Base-by-base conservation (phyloP, 1,140 invertebrate species). In the Rhynchophorus ferrugineus region DNA sequence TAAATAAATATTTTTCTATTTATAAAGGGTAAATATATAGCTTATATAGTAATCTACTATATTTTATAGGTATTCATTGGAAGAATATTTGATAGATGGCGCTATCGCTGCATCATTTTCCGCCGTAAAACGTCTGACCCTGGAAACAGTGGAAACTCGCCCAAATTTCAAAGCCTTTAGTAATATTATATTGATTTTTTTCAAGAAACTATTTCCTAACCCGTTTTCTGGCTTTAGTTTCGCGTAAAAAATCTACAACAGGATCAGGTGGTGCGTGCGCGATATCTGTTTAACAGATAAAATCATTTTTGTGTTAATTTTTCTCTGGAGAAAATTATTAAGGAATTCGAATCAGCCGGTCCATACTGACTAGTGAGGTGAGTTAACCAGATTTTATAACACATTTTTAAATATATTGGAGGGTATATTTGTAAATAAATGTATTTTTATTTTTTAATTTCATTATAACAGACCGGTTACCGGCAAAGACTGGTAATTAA, bases 181-280 rank as follows among this genome's bases (percentile, higher is more conserved):
- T 43, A 42, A 45, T 58, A 51, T 51, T 59, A 55, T 59, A 59
- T 59, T 56, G 57, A 59, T 59, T 59, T 59, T 29, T 59, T 59
- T 59, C 57, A 47, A 42, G 45, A 49, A 59, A 59, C 37, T 59
- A 55, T 24, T 50, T 55, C 17, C 48, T 49, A 55, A 49, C 35
- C 57, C 44, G 52, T 54, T 45, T 47, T 52, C 37, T 37, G 45
- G 52, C 52, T 48, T 47, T 38, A 9, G 44, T 48, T 54, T 48
- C 29, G 39, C 19, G 38, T 54, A 17, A 37, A 54, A 48, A 48
- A 37, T 24, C 34, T 20, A 37, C 17, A 21, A 42, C 19, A 33
- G 36, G 16, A 36, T 13, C 16, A 17, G 52, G 38, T 11, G 38
- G 45, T 49, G 52, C 45, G 52, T 49, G 52, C 52, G 52, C 44